Percentiles rank a stretch among this genome's conserved stretches.
Evolutionary conservation across 2,113 vertebrate genomes (phyloP).

Genomic region (Melanocharis versteri): DNA sequence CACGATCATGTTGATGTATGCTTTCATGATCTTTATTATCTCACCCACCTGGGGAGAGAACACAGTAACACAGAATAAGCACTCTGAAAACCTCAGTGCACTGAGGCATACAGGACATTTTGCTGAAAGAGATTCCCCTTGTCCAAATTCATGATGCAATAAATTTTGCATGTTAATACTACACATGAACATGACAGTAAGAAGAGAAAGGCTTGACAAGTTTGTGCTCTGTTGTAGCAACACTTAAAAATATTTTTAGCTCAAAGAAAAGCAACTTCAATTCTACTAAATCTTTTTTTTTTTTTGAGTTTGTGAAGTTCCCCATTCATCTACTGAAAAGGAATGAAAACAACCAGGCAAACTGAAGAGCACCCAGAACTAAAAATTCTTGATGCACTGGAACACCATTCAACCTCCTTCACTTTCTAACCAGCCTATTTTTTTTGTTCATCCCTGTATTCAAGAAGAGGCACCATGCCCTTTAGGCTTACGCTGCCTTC

Average conservation of each 20-base stretch:
- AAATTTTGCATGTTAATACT: neutral
- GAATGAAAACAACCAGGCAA: neutral
- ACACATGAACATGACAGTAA: neutral
- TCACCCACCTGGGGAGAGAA: constrained; percentile 80
- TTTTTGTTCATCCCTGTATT: neutral
- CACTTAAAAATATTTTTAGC: neutral
- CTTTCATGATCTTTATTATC: constrained; percentile 95
- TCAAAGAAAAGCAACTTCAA: neutral
- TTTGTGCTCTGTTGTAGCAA: neutral
- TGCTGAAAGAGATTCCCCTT: neutral
- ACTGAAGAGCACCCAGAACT: neutral
- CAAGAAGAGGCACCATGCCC: neutral
- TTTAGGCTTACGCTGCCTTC: neutral
- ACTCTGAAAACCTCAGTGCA: neutral
- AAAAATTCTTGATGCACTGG: neutral
- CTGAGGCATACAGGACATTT: neutral
- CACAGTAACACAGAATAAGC: neutral
- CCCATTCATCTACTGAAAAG: neutral
- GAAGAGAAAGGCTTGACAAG: neutral
- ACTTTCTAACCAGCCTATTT: neutral
- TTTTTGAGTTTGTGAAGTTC: neutral
- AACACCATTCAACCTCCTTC: neutral
- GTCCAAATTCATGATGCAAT: neutral
- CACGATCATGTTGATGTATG: constrained; percentile 94
- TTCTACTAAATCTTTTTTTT: neutral